These are phyloP conservation scores for Himantopus leucocephalus DNA, from an alignment of 2,113 vertebrate species.

Conservation along the genomic window DNA sequence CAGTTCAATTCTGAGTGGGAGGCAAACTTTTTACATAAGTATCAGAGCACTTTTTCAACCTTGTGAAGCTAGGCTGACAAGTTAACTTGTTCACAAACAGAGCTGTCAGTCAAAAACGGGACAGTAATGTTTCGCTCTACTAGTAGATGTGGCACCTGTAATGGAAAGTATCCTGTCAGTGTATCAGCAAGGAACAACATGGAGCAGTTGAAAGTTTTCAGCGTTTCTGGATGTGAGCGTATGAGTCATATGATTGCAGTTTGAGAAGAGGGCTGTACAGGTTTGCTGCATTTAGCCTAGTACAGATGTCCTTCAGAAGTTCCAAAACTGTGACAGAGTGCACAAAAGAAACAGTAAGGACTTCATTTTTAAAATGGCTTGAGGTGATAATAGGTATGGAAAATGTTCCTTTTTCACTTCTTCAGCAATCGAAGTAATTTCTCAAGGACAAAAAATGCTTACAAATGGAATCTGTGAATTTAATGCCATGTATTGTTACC, in stretches of 20 bases:
- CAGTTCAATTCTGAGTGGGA: constrained; percentile 10
- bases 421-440: neutral
- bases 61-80: neutral
- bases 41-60: neutral
- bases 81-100: neutral
- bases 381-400: neutral
- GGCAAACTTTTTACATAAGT: neutral
- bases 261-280: neutral
- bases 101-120: neutral
- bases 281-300: neutral
- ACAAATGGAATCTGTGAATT: neutral
- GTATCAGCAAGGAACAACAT: neutral
- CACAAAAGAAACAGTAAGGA: neutral
- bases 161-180: neutral
- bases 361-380: neutral
- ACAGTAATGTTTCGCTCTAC: neutral
- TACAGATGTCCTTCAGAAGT: neutral
- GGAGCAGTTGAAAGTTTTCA: neutral
- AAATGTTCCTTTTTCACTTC: neutral
- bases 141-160: neutral
- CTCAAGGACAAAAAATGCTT: neutral
- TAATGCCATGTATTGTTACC: neutral
- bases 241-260: neutral
- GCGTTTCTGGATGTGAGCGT: neutral
- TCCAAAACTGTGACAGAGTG: neutral